Conservation (phyloP, 2,888 invertebrate genomes). For the Drosophila limbata region DNA sequence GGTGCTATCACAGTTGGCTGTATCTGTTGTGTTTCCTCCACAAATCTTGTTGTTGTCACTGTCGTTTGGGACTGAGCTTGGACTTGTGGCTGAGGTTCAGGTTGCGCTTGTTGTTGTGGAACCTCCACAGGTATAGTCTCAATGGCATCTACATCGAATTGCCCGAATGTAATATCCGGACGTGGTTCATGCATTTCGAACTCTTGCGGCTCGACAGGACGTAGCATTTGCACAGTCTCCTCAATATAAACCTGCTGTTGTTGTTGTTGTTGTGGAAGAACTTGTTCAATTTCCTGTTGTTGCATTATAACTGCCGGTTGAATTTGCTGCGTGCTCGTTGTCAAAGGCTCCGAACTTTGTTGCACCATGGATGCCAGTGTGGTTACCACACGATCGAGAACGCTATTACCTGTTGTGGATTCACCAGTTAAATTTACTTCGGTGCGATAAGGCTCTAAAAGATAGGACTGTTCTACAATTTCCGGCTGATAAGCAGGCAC, state of each 20-base stretch:
- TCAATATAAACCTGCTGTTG: constrained; percentile 58
- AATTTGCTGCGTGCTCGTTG: constrained; percentile 67
- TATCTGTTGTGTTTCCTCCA: constrained; percentile 49
- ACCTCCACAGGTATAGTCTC: constrained; percentile 77
- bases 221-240: constrained; percentile 64
- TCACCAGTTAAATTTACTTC: constrained; percentile 42
- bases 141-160: constrained; percentile 83
- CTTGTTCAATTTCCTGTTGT: constrained; percentile 7
- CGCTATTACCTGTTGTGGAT: constrained; percentile 61
- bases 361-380: constrained; percentile 74
- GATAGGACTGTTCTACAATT: constrained; percentile 57
- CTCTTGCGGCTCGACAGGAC: constrained; percentile 74
- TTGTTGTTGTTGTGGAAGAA: constrained; percentile 27
- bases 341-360: constrained; percentile 64
- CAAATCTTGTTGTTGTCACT: constrained; percentile 48
- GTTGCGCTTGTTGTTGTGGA: constrained; percentile 17
- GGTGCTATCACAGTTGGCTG: constrained; percentile 61
- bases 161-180: constrained; percentile 83
- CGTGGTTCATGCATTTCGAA: constrained; percentile 78
- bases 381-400: constrained; percentile 71
- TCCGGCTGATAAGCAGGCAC: constrained; percentile 52
- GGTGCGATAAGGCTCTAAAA: constrained; percentile 55
- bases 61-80: constrained; percentile 14
- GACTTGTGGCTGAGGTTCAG: constrained; percentile 17
- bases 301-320: constrained; percentile 39